phyloP scores from a whole-genome alignment of 2,888 invertebrate genomes.

The Lasiommata megera region DNA sequence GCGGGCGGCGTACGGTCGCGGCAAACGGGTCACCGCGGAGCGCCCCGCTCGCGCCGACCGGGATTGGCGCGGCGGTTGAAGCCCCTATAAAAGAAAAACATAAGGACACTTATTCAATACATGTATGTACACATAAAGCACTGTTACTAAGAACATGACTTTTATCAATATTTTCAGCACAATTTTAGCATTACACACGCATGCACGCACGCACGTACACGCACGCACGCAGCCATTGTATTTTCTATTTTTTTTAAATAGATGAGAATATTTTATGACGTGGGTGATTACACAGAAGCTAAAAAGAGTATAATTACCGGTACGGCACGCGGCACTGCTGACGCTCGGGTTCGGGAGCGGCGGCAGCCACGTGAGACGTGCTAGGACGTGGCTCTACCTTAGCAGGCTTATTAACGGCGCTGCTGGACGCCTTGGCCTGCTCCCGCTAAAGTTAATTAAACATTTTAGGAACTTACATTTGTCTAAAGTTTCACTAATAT shows the following conservation, averaged over 20 bases:
- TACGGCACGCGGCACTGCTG: constrained; percentile 58
- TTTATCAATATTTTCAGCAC: no score
- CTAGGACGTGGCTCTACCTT: constrained; percentile 43
- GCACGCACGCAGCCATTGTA: no score
- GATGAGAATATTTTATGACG: no score
- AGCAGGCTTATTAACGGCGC: constrained; percentile 42
- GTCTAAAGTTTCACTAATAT: no score
- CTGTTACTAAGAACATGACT: no score
- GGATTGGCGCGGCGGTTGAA: constrained; percentile 74
- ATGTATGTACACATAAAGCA: no score
- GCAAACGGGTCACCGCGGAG: constrained; percentile 50
- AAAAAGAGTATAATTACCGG: constrained; percentile 51
- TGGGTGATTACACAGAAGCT: no score
- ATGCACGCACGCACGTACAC: no score
- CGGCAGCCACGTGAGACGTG: constrained; percentile 24
- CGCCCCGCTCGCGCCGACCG: constrained; percentile 64
- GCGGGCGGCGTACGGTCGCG: constrained; percentile 34
- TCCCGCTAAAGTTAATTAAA: constrained; percentile 35
- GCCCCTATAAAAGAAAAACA: constrained; percentile 58
- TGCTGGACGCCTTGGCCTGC: constrained; percentile 44
- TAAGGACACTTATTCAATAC: no score
- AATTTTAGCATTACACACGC: no score
- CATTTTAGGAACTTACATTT: no score
- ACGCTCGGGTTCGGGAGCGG: constrained; percentile 4
- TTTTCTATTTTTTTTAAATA: no score